A percentile compares a stretch with the other conserved stretches of the same genome.
These are phyloP conservation scores for Tachina fera DNA, from an alignment of 2,888 invertebrate genomes.

Conservation along the genomic window DNA sequence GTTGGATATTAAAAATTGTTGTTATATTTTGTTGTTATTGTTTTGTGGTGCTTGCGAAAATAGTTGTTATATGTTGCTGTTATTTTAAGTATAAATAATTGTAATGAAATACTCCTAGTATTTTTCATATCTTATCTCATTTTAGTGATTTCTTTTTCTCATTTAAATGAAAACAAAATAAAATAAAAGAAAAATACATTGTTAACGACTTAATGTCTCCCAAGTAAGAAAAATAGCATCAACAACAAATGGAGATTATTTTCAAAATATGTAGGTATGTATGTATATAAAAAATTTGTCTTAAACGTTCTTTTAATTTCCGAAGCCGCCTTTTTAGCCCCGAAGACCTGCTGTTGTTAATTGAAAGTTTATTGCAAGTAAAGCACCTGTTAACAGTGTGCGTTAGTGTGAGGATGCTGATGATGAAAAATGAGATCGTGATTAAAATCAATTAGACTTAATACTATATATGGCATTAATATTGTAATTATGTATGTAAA, in stretches of 20 bases:
- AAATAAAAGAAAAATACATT: conserved; percentile 1
- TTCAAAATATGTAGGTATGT: background rate
- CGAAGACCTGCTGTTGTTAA: conserved; percentile 54
- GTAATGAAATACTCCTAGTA: conserved; percentile 65
- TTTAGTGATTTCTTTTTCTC: conserved; percentile 53
- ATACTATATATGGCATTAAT: background rate
- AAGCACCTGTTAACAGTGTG: conserved; percentile 55
- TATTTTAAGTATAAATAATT: conserved; percentile 66
- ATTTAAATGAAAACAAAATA: conserved; percentile 39
- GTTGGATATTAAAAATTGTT: conserved; percentile 68
- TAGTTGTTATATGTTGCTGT: conserved; percentile 47
- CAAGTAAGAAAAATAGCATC: background rate
- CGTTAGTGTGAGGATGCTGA: conserved; percentile 14
- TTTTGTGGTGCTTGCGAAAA: conserved; percentile 36
- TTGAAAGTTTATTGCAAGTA: conserved; percentile 63
- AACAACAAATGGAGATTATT: background rate
- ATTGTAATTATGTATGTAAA: background rate
- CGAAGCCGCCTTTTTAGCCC: conserved; percentile 53
- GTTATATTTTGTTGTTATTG: conserved; percentile 45
- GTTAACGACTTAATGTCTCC: conserved; percentile 61
- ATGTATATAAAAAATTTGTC: conserved; percentile 26
- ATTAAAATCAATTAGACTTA: conserved; percentile 57
- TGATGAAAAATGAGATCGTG: conserved; percentile 38
- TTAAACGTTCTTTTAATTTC: conserved; percentile 65
- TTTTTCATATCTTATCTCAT: conserved; percentile 67